A percentile compares a stretch with the other conserved stretches of the same genome.
These are phyloP conservation scores for Astur gentilis DNA, from an alignment of 2,113 vertebrate species.

Conservation along the genomic window DNA sequence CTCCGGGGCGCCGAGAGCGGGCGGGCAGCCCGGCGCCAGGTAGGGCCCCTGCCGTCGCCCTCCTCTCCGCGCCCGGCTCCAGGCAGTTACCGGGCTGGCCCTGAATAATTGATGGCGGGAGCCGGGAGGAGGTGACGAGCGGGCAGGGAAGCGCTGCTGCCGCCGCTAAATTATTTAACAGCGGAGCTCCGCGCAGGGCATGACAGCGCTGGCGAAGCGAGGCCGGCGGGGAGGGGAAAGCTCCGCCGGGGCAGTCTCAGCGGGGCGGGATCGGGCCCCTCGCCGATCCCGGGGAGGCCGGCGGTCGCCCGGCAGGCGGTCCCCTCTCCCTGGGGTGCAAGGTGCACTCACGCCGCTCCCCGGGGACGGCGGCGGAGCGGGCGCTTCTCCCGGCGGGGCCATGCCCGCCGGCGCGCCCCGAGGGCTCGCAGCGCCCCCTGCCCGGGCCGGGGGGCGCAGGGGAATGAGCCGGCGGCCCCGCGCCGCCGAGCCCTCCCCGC, in stretches of 20 bases:
- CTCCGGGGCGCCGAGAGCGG: not conserved
- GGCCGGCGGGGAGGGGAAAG: not conserved
- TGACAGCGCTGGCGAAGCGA: not conserved
- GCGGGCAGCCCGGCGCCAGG: not conserved
- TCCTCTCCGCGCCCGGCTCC: not conserved
- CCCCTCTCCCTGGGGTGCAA: not conserved
- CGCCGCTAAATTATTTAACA: conserved; percentile 37
- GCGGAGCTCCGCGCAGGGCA: not conserved
- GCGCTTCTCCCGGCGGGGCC: not conserved
- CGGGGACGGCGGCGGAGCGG: not conserved
- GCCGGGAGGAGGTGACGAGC: not conserved
- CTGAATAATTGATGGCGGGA: conserved; percentile 29
- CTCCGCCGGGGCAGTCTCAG: not conserved
- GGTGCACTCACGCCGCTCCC: not conserved
- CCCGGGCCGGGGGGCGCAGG: no score
- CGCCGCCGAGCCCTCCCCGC: no score
- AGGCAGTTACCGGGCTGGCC: not conserved
- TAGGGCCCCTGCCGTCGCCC: not conserved
- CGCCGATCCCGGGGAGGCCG: not conserved
- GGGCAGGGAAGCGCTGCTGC: not conserved
- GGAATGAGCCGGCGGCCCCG: no score
- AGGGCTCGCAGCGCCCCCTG: no score
- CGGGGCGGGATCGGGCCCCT: not conserved
- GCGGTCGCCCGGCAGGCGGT: not conserved
- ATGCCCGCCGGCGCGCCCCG: no score